A percentile compares a stretch with the other conserved stretches of the same genome.
Evolutionary conservation across 2,888 invertebrate genomes (phyloP).

Genomic region (Euzophera pinguis): DNA sequence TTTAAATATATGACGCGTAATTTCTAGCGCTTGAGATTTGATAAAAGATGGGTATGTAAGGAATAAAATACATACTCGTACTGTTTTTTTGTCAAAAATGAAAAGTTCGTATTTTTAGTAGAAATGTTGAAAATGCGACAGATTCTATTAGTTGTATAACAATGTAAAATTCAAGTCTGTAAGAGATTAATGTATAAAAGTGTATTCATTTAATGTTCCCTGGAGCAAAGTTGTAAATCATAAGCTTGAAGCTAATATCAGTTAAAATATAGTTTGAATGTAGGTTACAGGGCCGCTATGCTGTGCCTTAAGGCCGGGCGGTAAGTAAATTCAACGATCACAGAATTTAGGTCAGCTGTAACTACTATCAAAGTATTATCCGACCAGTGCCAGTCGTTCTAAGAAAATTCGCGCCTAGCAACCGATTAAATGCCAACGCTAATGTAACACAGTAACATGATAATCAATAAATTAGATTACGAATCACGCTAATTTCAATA

Average conservation of each 20-base stretch:
- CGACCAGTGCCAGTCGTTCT: constrained; percentile 41
- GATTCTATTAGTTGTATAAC: no score
- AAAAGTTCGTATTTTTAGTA: no score
- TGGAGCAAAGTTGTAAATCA: constrained; percentile 6
- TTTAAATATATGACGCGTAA: constrained; percentile 4
- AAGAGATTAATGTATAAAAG: no score
- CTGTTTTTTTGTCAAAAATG: not conserved
- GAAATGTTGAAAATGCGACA: no score
- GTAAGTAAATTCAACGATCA: constrained; percentile 22
- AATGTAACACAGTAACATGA: constrained; percentile 13
- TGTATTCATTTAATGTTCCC: no score
- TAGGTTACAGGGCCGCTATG: constrained; percentile 12
- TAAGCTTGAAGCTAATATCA: constrained; percentile 8
- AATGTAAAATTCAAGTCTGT: not conserved
- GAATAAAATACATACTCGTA: not conserved
- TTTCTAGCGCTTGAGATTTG: not conserved
- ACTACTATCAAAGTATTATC: constrained; percentile 29
- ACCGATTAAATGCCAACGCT: constrained; percentile 30
- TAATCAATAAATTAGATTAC: not conserved
- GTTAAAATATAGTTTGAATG: constrained; percentile 10
- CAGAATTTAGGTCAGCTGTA: constrained; percentile 39
- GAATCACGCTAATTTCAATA: constrained; percentile 4
- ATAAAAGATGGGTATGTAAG: not conserved
- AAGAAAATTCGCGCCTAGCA: constrained; percentile 30
- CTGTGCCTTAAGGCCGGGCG: constrained; percentile 22